Conservation (phyloP, 2,113 vertebrate species). For the Malurus alboscapulatus region DNA sequence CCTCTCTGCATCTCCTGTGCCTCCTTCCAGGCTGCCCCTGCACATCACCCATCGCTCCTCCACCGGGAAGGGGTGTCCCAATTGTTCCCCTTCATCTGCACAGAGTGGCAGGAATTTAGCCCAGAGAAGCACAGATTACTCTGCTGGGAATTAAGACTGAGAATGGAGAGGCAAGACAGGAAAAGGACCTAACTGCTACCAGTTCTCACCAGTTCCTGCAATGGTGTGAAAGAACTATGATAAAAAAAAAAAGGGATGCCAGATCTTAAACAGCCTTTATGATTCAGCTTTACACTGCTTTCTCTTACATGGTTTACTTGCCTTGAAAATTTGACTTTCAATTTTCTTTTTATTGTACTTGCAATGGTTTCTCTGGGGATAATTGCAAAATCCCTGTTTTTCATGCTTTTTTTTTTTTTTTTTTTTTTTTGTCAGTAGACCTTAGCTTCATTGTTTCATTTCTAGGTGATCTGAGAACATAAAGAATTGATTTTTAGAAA, state of each 20-base stretch:
- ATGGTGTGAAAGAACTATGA: background rate
- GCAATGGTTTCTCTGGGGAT: background rate
- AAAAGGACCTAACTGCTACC: background rate
- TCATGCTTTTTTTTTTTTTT: background rate
- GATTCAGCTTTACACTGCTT: background rate
- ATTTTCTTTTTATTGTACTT: background rate
- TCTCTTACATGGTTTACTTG: background rate
- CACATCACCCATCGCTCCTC: fast-evolving
- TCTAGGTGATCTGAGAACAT: no score
- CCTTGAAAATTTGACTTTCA: background rate
- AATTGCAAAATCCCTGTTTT: background rate
- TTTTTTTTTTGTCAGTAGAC: no score
- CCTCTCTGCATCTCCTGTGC: background rate
- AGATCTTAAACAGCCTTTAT: background rate
- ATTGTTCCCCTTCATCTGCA: background rate
- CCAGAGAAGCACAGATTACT: background rate
- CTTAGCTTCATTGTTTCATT: no score
- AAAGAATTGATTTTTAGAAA: no score
- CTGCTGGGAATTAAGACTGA: background rate
- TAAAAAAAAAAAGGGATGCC: background rate
- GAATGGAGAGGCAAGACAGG: background rate
- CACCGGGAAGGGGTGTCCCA: fast-evolving
- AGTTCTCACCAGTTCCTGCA: background rate
- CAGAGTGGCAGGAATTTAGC: background rate
- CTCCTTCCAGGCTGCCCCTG: background rate